Evolutionary conservation across 2,888 invertebrate species (phyloP).

Genomic region (Ceriagrion tenellum): DNA sequence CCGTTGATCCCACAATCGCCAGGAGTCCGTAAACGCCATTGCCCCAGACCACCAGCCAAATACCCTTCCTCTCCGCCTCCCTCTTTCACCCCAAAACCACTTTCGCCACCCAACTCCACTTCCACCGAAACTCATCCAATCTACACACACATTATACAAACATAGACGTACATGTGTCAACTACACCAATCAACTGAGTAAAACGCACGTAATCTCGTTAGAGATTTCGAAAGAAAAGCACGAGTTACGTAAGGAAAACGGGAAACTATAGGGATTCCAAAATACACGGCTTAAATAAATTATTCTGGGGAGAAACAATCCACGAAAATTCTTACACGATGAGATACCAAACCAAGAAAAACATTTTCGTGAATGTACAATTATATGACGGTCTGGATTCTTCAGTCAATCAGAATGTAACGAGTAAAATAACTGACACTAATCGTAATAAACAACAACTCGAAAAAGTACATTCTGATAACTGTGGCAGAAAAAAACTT

Average conservation of each 20-base stretch:
- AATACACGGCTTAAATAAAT: too few species aligned
- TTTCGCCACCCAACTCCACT: not conserved
- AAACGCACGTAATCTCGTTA: not conserved
- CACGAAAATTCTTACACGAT: too few species aligned
- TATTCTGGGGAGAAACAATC: too few species aligned
- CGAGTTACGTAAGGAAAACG: not conserved
- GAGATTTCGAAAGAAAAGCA: not conserved
- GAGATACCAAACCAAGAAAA: too few species aligned
- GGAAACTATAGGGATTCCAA: not conserved
- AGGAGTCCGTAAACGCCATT: not conserved
- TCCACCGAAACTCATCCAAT: not conserved
- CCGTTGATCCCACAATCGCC: conserved; percentile 16
- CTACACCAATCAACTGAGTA: not conserved
- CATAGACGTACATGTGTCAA: not conserved
- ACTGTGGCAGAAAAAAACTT: too few species aligned
- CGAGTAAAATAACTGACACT: too few species aligned
- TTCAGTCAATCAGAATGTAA: too few species aligned
- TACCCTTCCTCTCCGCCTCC: not conserved
- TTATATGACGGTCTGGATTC: too few species aligned
- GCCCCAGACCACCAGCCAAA: not conserved
- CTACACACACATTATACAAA: not conserved
- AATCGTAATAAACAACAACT: too few species aligned
- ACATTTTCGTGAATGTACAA: too few species aligned
- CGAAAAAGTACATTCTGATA: too few species aligned
- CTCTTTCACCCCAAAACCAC: not conserved